A percentile compares a stretch with the other conserved stretches of the same genome.
These are phyloP conservation scores for Meiosimyza platycephala DNA, from an alignment of 2,888 invertebrate genomes.

Conservation along the genomic window DNA sequence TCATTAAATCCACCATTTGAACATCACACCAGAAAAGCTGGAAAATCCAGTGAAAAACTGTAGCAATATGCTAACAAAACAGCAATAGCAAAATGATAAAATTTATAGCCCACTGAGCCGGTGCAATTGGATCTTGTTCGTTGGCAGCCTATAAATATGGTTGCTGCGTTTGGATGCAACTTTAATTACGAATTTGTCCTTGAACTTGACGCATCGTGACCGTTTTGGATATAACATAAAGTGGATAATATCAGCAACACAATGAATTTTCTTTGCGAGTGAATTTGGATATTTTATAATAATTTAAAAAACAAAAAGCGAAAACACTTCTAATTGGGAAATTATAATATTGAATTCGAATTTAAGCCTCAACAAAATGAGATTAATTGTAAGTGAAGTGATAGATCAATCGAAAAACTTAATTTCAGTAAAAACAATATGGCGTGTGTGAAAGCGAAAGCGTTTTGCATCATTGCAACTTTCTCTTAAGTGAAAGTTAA, in stretches of 20 bases:
- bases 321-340: too few species aligned
- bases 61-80: not conserved
- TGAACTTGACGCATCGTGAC: conserved; percentile 58
- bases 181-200: conserved; percentile 66
- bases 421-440: not conserved
- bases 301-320: too few species aligned
- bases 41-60: conserved; percentile 38
- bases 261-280: too few species aligned
- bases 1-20: not conserved
- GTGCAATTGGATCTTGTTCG: not conserved
- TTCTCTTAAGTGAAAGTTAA: conserved; percentile 46
- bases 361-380: conserved; percentile 17
- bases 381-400: conserved; percentile 29
- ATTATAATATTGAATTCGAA: not conserved
- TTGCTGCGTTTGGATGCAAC: conserved; percentile 49
- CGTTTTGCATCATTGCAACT: conserved; percentile 15
- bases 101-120: conserved; percentile 11
- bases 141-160: conserved; percentile 51
- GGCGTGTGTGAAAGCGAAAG: conserved; percentile 21
- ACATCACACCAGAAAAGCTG: conserved; percentile 33
- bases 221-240: conserved; percentile 5
- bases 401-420: not conserved
- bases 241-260: too few species aligned
- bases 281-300: too few species aligned
- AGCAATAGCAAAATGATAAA: not conserved